Percentiles rank a stretch among this genome's conserved stretches.
Evolutionary conservation across 2,113 vertebrate species (phyloP).

Genomic region (Callionymus lyra): DNA sequence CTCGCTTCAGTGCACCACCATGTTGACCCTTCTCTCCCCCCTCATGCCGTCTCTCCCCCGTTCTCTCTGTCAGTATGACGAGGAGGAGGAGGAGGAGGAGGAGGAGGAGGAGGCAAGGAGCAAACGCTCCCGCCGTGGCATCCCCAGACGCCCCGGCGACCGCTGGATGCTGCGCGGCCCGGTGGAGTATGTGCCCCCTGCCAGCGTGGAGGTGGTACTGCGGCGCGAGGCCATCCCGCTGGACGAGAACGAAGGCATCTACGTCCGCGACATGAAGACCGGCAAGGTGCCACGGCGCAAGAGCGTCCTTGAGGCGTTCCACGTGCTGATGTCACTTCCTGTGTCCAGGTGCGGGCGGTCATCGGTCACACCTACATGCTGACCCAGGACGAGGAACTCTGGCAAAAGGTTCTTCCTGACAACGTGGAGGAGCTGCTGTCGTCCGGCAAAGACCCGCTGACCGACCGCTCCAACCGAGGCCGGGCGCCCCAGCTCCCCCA

Average conservation of each 20-base stretch:
- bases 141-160: conserved; percentile 71
- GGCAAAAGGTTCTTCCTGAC: conserved; percentile 77
- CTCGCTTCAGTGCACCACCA: conserved; percentile 22
- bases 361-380: conserved; percentile 85
- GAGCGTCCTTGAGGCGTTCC: no score
- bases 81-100: conserved; percentile 24
- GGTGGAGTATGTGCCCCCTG: conserved; percentile 79
- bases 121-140: conserved; percentile 18
- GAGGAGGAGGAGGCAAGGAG: conserved; percentile 27
- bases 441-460: conserved; percentile 58
- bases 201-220: conserved; percentile 73
- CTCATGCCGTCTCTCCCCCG: conserved; percentile 30
- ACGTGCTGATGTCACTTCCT: not conserved
- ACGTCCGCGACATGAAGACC: conserved; percentile 77
- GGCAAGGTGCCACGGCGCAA: conserved; percentile 73
- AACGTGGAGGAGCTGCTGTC: conserved; percentile 73
- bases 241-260: conserved; percentile 86
- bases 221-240: conserved; percentile 71
- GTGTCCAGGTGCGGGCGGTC: conserved; percentile 74
- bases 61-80: conserved; percentile 34
- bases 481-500: accelerated
- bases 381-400: conserved; percentile 80
- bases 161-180: conserved; percentile 84
- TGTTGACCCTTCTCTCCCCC: conserved; percentile 47
- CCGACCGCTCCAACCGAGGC: conserved; percentile 49